Percentiles rank a stretch among this genome's conserved stretches.
Conservation (phyloP, 2,888 invertebrate species). For the Heliconius ethilla region DNA sequence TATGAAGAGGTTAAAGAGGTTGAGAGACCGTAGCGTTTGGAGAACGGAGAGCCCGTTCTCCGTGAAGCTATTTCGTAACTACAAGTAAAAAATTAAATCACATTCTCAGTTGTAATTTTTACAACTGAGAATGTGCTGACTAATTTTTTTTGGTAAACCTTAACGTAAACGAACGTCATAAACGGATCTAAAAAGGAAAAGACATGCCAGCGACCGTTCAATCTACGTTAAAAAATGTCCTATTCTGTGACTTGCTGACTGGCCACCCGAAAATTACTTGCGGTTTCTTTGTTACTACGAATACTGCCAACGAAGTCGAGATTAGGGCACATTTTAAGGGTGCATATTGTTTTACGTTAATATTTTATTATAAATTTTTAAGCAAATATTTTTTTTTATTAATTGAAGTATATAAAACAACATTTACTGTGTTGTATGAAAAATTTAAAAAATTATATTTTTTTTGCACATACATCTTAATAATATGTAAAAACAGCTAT, state of each 20-base stretch:
- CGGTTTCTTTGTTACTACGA: conserved; percentile 16
- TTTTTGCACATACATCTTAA: no score
- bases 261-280: conserved; percentile 34
- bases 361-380: neutral
- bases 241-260: conserved; percentile 38
- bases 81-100: neutral
- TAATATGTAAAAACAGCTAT: no score
- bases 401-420: no score
- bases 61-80: no score
- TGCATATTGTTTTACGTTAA: neutral
- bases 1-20: no score
- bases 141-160: conserved; percentile 27
- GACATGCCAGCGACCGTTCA: conserved; percentile 42
- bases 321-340: neutral
- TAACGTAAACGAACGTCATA: conserved; percentile 35
- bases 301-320: neutral
- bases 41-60: no score
- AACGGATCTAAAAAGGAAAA: conserved; percentile 35
- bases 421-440: no score
- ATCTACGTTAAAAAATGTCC: conserved; percentile 40
- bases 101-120: neutral
- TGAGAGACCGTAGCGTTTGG: no score
- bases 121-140: no score
- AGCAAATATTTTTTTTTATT: neutral
- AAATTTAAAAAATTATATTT: no score